Evolutionary conservation across 1,140 invertebrate species (phyloP), one percentile per base, ranked within the genome.

Genomic region (Anthonomus grandis): DNA sequence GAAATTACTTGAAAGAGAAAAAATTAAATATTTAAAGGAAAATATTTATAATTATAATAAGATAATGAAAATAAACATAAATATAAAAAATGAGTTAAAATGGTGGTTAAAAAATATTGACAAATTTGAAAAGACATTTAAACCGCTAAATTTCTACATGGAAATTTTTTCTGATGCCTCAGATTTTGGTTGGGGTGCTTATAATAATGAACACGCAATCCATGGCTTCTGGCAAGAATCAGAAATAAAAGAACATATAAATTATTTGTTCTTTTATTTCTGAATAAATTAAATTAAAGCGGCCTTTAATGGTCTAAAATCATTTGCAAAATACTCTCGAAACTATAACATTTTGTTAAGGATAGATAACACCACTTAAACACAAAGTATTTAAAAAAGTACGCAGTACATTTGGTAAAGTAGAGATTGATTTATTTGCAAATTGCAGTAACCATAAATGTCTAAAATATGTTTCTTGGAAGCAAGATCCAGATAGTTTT

Each of bases 351-450:
- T 73, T 38, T 57, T 70, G 31, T 31, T 70, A 17, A 58, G 71
- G n/a, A 49, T 71, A 0, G 74, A 75, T 27, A 55, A 55, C 21
- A 73, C 65, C 0, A 73, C 69, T 9, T 13, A 65, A 17, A 34
- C 47, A 1, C 9, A 23, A 18, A 25, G 18, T 17, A 23, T 17
- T 27, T 22, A 17, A 1, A 55, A 34, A 36, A 38, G 6, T 46
- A 23, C 23, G 12, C 13, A 46, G 12, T 15, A 10, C 9, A 8
- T 52, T 57, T 22, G 47, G 46, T 13, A 12, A 6, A 13, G 47
- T 48, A 38, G 13, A 39, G 17, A 52, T 57, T n/a, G 55, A 57
- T 41, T 22, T 57, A 15, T 57, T 57, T 51, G 55, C 48, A 6
- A 39, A 13, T 10, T 27, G 21, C 4, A 46, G n/a, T 46, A 46